These are phyloP conservation scores for Argya squamiceps DNA, from an alignment of 2,797 vertebrate species.

Conservation along the genomic window DNA sequence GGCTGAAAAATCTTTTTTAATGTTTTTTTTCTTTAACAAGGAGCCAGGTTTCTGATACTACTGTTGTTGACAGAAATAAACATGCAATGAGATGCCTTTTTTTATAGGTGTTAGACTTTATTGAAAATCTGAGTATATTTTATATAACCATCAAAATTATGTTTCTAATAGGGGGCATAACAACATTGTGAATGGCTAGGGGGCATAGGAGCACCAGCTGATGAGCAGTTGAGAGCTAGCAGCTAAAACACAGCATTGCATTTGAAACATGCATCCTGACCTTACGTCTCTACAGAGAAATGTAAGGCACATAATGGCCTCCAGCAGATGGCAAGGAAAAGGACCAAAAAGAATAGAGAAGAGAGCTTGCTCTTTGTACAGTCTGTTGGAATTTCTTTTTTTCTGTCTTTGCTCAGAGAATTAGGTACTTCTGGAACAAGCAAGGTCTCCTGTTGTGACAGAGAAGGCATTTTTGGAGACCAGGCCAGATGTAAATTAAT, in stretches of 20 bases:
- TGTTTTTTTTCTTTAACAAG: not conserved
- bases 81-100: not conserved
- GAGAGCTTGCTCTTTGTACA: not conserved
- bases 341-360: not conserved
- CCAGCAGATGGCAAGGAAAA: not conserved
- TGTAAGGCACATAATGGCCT: not conserved
- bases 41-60: not conserved
- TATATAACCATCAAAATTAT: slow-evolving; percentile 1
- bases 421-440: not conserved
- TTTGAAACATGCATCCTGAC: not conserved
- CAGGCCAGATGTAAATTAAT: too few relatives aligned
- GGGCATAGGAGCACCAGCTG: not conserved
- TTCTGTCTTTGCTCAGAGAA: not conserved
- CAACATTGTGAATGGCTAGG: not conserved
- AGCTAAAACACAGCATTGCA: not conserved
- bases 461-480: not conserved
- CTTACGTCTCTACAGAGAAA: not conserved
- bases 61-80: not conserved
- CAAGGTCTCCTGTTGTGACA: not conserved
- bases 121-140: slow-evolving; percentile 24
- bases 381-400: not conserved
- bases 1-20: not conserved
- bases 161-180: not conserved
- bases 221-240: not conserved
- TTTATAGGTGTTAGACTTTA: not conserved